These are phyloP conservation scores for Rhombomys opimus DNA, from an alignment of 2,113 vertebrate genomes.

Conservation along the genomic window DNA sequence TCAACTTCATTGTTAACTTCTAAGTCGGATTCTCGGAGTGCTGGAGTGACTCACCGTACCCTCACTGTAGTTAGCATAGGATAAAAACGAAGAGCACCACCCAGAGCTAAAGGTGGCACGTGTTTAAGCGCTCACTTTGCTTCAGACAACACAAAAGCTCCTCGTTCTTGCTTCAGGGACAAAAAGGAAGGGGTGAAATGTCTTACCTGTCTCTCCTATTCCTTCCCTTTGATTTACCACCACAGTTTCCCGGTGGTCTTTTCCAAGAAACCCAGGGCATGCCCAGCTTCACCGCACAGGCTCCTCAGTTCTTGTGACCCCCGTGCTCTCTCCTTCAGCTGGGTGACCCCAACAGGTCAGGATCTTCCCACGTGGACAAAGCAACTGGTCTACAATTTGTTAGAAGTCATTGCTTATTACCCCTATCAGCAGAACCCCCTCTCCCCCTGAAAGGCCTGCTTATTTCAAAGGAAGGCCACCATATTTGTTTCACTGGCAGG, in stretches of 20 bases:
- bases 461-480: conserved; percentile 3
- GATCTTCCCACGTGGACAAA: background rate
- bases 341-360: background rate
- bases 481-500: background rate
- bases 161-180: background rate
- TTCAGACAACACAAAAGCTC: background rate
- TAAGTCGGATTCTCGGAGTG: conserved; percentile 3
- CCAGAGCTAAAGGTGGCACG: background rate
- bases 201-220: background rate
- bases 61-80: background rate
- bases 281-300: background rate
- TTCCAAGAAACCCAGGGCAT: background rate
- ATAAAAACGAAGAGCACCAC: background rate
- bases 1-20: background rate
- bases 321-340: background rate
- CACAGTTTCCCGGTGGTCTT: background rate
- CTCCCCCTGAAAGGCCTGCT: background rate
- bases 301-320: background rate
- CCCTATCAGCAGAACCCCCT: background rate
- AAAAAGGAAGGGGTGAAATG: conserved; percentile 36
- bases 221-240: conserved; percentile 4
- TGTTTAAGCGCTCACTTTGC: background rate
- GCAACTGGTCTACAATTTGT: background rate
- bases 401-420: background rate
- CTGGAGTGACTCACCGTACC: background rate